These are phyloP conservation scores for Agriotes lineatus DNA, from an alignment of 2,888 invertebrate genomes.

Conservation along the genomic window DNA sequence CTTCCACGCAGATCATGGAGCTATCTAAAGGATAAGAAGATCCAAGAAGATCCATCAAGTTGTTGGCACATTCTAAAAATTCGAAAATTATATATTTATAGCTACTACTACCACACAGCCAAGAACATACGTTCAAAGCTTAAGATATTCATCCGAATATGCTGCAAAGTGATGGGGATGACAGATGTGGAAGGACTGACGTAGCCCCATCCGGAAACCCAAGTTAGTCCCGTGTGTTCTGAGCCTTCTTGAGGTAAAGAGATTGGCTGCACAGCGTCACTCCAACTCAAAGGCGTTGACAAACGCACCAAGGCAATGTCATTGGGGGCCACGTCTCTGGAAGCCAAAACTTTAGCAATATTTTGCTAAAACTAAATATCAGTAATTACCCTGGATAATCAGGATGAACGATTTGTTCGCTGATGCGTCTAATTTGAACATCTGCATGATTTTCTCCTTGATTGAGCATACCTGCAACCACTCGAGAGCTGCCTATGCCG, in stretches of 20 bases:
- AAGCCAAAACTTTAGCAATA: neutral
- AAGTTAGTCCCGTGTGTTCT: constrained; percentile 58
- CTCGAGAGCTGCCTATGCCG: neutral
- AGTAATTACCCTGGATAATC: constrained; percentile 8
- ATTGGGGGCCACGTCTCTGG: constrained; percentile 18
- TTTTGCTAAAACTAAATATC: neutral
- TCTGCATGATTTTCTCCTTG: neutral
- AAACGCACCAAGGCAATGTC: constrained; percentile 27
- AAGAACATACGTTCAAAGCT: neutral
- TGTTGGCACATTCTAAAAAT: constrained; percentile 64
- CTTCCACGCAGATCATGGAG: constrained; percentile 69
- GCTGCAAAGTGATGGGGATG: constrained; percentile 7
- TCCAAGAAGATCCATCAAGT: constrained; percentile 62
- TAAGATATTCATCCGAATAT: constrained; percentile 3
- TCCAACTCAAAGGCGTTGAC: constrained; percentile 40
- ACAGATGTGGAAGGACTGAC: constrained; percentile 6
- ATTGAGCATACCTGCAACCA: constrained; percentile 8
- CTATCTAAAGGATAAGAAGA: constrained; percentile 63
- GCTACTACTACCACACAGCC: neutral
- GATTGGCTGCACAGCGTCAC: constrained; percentile 66
- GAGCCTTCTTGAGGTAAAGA: constrained; percentile 60
- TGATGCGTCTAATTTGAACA: neutral
- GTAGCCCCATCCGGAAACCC: constrained; percentile 69
- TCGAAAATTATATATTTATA: neutral
- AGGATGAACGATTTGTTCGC: neutral